phyloP scores from a whole-genome alignment of 1,140 invertebrate genomes.

The Drosophila insularis region DNA sequence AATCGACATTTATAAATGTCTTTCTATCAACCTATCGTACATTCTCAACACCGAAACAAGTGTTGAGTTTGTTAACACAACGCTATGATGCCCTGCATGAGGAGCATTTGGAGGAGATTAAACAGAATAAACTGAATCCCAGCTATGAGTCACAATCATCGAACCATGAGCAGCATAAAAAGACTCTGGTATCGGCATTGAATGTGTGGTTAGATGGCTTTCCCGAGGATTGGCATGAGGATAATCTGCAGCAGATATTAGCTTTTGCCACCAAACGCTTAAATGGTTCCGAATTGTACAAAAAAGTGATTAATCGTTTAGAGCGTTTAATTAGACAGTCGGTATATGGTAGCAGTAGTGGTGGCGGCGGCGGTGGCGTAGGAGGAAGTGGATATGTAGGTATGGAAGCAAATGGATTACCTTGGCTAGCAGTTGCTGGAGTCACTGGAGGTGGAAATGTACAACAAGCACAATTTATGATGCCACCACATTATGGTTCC shows the following conservation, averaged over 20 bases:
- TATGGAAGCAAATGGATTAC: slow-evolving; percentile 46
- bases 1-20: slow-evolving; percentile 98
- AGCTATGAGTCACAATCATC: slow-evolving; percentile 66
- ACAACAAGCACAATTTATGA: slow-evolving; percentile 43
- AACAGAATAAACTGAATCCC: slow-evolving; percentile 55
- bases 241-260: slow-evolving; percentile 92
- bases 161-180: slow-evolving; percentile 83
- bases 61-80: slow-evolving; percentile 91
- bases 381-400: slow-evolving; percentile 4
- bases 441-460: slow-evolving; percentile 7
- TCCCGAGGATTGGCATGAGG: slow-evolving; percentile 96
- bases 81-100: slow-evolving; percentile 88
- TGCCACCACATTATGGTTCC: slow-evolving; percentile 63
- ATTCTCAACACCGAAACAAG: slow-evolving; percentile 83
- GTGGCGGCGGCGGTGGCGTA: slow-evolving; percentile 20
- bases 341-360: slow-evolving; percentile 52
- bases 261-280: slow-evolving; percentile 92
- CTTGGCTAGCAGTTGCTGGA: slow-evolving; percentile 53
- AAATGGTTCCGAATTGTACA: slow-evolving; percentile 90
- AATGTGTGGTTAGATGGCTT: slow-evolving; percentile 99
- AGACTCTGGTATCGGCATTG: slow-evolving; percentile 93
- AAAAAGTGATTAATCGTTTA: slow-evolving; percentile 86
- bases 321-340: slow-evolving; percentile 82
- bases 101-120: slow-evolving; percentile 71
- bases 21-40: slow-evolving; percentile 87